phyloP scores from a whole-genome alignment of 2,113 vertebrate species.

The Paradisaea rubra region DNA sequence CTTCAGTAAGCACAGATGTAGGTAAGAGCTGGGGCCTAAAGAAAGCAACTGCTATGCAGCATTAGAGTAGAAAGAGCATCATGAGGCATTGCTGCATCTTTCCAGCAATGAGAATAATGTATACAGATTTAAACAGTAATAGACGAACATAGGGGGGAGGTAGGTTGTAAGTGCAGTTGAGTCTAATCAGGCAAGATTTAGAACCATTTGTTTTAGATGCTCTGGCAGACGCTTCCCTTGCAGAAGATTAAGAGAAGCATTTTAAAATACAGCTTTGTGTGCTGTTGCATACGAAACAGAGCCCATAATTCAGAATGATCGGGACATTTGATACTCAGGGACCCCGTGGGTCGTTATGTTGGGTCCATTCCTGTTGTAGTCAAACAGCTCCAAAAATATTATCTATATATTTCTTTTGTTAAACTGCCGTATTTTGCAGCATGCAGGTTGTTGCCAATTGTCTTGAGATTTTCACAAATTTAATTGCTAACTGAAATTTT shows the following conservation, averaged over 20 bases:
- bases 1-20: slow-evolving; percentile 80
- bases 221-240: neutral
- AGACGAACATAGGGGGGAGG: neutral
- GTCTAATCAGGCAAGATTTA: slow-evolving; percentile 16
- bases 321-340: neutral
- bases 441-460: neutral
- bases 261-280: neutral
- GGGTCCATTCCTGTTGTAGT: neutral
- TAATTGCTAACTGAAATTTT: neutral
- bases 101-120: neutral
- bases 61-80: slow-evolving; percentile 21
- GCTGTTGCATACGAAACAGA: neutral
- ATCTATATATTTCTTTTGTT: neutral
- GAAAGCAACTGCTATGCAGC: slow-evolving; percentile 45
- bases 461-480: neutral
- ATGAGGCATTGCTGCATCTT: neutral
- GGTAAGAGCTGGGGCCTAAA: slow-evolving; percentile 55
- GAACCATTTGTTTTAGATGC: neutral
- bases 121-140: neutral
- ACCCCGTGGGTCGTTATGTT: neutral
- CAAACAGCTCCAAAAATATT: neutral
- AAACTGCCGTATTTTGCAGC: neutral
- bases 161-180: neutral
- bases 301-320: neutral
- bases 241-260: neutral